Evolutionary conservation across 1,140 invertebrate species (phyloP).

Genomic region (Drosophila sturtevanti): DNA sequence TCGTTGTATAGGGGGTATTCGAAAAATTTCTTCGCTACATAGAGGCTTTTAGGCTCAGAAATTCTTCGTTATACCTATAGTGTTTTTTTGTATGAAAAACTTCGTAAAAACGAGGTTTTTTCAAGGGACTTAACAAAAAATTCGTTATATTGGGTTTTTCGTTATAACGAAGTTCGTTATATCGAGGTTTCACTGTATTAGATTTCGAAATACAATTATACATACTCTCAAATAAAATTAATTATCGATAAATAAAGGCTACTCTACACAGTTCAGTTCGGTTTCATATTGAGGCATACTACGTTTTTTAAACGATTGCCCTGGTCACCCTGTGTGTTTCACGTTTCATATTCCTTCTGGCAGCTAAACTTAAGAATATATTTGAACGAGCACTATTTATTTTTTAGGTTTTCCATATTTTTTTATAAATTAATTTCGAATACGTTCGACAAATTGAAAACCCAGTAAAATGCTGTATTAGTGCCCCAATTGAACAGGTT

Average conservation of each 20-base stretch:
- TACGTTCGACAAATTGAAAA: conserved; percentile 43
- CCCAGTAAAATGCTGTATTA: background rate
- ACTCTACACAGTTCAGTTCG: conserved; percentile 18
- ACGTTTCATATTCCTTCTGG: conserved; percentile 52
- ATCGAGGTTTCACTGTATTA: too few relatives aligned
- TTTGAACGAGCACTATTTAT: conserved; percentile 66
- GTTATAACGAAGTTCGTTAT: too few relatives aligned
- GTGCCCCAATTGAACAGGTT: background rate
- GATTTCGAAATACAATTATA: too few relatives aligned
- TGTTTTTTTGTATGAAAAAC: too few relatives aligned
- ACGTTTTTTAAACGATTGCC: background rate
- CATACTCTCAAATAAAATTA: too few relatives aligned
- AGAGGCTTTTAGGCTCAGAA: too few relatives aligned
- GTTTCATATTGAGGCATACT: conserved; percentile 5
- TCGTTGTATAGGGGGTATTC: too few relatives aligned
- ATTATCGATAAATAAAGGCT: conserved; percentile 1
- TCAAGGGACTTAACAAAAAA: too few relatives aligned
- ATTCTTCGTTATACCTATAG: too few relatives aligned
- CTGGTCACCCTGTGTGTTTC: conserved; percentile 51
- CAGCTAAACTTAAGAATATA: conserved; percentile 67
- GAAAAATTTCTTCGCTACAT: too few relatives aligned
- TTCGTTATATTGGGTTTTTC: too few relatives aligned
- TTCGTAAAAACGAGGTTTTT: too few relatives aligned
- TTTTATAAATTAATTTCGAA: conserved; percentile 46
- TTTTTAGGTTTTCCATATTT: conserved; percentile 67